Conservation (phyloP, 2,113 vertebrate genomes). For the Shinisaurus crocodilurus region DNA sequence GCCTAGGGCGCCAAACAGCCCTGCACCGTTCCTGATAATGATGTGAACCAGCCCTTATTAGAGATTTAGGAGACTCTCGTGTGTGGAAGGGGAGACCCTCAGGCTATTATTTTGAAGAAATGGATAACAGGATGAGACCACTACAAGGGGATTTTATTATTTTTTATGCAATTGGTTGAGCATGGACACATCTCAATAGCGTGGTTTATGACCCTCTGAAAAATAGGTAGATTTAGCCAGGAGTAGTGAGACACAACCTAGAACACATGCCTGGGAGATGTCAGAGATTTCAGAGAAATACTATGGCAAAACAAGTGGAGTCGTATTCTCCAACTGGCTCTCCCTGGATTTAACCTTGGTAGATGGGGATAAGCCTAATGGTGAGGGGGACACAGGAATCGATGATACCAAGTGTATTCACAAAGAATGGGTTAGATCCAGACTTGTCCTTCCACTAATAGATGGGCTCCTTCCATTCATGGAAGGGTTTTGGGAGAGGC, state of each 20-base stretch:
- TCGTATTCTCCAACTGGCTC: neutral
- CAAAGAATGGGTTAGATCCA: neutral
- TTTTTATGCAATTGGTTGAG: neutral
- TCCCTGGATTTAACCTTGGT: too few relatives aligned
- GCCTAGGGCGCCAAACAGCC: too few relatives aligned
- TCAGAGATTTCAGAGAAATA: neutral
- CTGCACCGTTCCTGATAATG: too few relatives aligned
- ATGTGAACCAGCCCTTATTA: neutral
- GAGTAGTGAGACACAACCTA: neutral
- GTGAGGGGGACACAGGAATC: neutral
- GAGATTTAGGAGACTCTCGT: neutral
- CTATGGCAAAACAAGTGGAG: neutral
- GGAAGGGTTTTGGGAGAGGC: neutral
- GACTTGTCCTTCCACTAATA: neutral
- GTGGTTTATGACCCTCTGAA: neutral
- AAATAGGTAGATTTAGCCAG: neutral
- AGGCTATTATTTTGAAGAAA: neutral
- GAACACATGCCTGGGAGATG: too few relatives aligned
- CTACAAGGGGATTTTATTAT: neutral
- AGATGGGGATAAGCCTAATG: neutral
- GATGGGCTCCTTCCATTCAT: neutral
- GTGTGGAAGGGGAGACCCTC: neutral
- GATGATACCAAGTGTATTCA: neutral
- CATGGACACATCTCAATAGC: neutral
- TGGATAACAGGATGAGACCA: neutral